A percentile compares a stretch with the other conserved stretches of the same genome.
phyloP scores from a whole-genome alignment of 1,140 invertebrate species.

The Drosophila trapezifrons region DNA sequence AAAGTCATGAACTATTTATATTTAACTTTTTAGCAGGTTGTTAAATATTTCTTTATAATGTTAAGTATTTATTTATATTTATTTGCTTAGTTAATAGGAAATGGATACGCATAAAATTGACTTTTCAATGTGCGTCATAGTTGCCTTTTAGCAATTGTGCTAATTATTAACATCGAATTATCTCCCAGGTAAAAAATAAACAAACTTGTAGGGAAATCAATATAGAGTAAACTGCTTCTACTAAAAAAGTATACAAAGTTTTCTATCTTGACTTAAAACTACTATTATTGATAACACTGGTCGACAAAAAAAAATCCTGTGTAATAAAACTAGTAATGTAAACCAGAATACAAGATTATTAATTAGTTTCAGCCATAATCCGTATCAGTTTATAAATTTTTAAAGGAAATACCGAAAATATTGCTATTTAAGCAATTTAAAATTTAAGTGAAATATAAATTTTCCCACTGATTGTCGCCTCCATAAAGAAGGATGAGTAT shows the following conservation, averaged over 20 bases:
- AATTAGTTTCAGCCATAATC: too few relatives aligned
- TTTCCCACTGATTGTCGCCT: neutral
- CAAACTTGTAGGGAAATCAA: neutral
- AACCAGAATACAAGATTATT: neutral
- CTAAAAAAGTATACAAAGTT: too few relatives aligned
- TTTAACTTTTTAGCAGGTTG: neutral
- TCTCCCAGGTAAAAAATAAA: neutral
- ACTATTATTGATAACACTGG: too few relatives aligned
- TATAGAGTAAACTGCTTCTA: neutral
- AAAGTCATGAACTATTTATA: conserved; percentile 7
- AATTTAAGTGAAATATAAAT: neutral
- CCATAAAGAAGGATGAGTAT: neutral
- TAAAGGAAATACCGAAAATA: neutral
- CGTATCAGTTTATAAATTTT: fast-evolving
- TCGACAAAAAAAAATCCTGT: too few relatives aligned
- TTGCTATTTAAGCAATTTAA: neutral
- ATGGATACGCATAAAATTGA: neutral
- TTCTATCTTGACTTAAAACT: too few relatives aligned
- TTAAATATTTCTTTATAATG: neutral
- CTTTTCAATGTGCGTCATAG: neutral
- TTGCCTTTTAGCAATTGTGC: neutral
- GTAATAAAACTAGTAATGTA: neutral
- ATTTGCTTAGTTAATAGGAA: neutral
- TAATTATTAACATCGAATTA: neutral
- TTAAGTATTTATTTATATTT: neutral